Evolutionary conservation across 2,797 vertebrate species (phyloP), one percentile per base, ranked within the genome.

Genomic region (Phrynocephalus guinanensis): DNA sequence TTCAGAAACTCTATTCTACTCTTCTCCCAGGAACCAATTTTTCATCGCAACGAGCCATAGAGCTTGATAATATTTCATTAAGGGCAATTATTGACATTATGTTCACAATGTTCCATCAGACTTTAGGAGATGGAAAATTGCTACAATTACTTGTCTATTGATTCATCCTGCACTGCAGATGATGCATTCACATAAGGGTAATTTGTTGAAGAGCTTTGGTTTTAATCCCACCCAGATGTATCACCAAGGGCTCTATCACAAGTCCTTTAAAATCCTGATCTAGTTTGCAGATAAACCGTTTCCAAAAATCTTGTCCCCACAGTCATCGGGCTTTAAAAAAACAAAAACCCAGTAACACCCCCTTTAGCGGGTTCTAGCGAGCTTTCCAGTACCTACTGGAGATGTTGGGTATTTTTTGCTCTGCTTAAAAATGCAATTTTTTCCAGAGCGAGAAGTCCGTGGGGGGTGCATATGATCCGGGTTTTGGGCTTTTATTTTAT

Each of bases 51-150:
- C 33, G 81, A 76, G 72, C 56, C 26, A n/a, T 11, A 15, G 70
- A 24, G 77, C 78, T 81, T 52, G 76, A 85, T 82, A 88, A 85
- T 85, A 81, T 85, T 70, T 76, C 83, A 85, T 88, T 85, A 82
- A 79, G 66, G 85, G 68, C 83, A 93, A 94, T 93, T 91, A 92
- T 91, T 93, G 92, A 86, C 86, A 82, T 81, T 89, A 79, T 30
- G 82, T 68, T 79, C 88, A 90, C 83, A 88, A 80, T 83, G 79
- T 87, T 88, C 87, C 80, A 90, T 84, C 22, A 76, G 82, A 88
- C 88, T 93, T 94, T 79, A 86, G 76, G 81, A 76, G 75, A 91
- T 90, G 83, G 86, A 63, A 93, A 94, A 93, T 87, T 91, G 90
- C 73, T 89, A 85, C 89, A 92, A 90, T 95, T 94, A 90, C 44